Evolutionary conservation across 1,140 invertebrate species (phyloP), one percentile per base, ranked within the genome.

Genomic region (Drosophila nigrodunni): DNA sequence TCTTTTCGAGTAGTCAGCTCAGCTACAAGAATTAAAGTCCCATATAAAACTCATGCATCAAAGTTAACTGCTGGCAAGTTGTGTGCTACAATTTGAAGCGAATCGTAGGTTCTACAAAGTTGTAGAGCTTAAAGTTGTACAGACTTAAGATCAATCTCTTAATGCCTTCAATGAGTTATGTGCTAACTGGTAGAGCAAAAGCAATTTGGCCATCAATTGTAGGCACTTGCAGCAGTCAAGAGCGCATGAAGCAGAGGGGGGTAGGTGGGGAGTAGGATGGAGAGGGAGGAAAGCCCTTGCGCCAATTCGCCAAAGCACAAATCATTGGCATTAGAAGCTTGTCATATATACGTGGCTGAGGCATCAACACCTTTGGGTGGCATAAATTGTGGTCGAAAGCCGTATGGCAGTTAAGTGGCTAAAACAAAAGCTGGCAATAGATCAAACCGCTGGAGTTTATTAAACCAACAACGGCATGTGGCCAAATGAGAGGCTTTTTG

Each of bases 381-480:
- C 71, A 74, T 68, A 74, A 74, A 74, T 74, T 49, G 64, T 61
- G 55, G 39, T 21, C n/a, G 18, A 37, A 59, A 59, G 21, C 25
- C 25, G 25, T 57, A 41, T 71, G 83, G 80, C 83, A 82, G 83
- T 87, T 83, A 88, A 88, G 85, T 89, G 85, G 83, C 80, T 88
- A 83, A 80, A 83, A 89, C 85, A 78, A 80, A 88, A 88, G 80
- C 77, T 64, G 77, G 85, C 83, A 88, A 88, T 88, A 78, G 83
- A 88, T 88, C 83, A 88, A 88, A 89, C 58, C 68, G 69, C 64
- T 58, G 30, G 67, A 70, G 74, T 85, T 70, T 80, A 85, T 83
- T 70, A 80, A 78, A 68, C 74, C 66, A 43, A 52, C 47, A 59
- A 61, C 80, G 52, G 67, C 82, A 79, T 79, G 68, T 80, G 67